Base-by-base conservation (phyloP, 2,888 invertebrate species). In the Caenorhabditis sulstoni region DNA sequence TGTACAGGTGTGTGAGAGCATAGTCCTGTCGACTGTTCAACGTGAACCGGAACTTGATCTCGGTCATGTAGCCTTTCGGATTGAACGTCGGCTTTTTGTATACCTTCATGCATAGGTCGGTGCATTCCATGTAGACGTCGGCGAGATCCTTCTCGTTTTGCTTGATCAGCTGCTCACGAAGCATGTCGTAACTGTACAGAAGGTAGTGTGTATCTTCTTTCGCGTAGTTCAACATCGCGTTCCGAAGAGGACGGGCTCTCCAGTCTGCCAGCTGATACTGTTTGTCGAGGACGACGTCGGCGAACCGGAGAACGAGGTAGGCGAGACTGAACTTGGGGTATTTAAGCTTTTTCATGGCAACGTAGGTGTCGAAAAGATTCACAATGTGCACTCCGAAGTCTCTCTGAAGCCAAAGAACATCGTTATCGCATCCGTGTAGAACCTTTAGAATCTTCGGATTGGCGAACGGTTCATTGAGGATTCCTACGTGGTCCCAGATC, bases 341-440 rank as follows among this genome's bases (percentile, higher is more conserved):
- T 35, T 83, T 80, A 44, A 87, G 68, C 3, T 79, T 79, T 39
- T 81, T 76, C 86, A 87, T 85, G 0, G 86, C 85, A 14, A 75
- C 67, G 53, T 83, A 79, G 0, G 98, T 99, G 91, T 99, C 99
- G 90, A 99, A 97, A 94, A 99, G 93, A 85, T 97, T 97, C 0
- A 99, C 97, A 2, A 99, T 92, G 90, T 99, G 99, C 1, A 99
- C 90, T 0, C 96, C 95, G 68, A 98, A 93, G 92, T 99, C 99
- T 16, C 96, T 93, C 91, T 99, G 99, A 37, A 99, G 92, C 98
- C 99, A 99, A 39, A 94, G 92, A 18, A 99, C 93, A 90, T 99
- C 98, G 76, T 90, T 92, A 73, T 95, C 94, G 0, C 96, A 95
- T 11, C 98, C 98, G 90, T 99, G 99, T 85, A 99, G 94, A 5